Percentiles rank a stretch among this genome's conserved stretches.
Evolutionary conservation across 2,888 invertebrate genomes (phyloP).

Genomic region (Cotesia congregata): DNA sequence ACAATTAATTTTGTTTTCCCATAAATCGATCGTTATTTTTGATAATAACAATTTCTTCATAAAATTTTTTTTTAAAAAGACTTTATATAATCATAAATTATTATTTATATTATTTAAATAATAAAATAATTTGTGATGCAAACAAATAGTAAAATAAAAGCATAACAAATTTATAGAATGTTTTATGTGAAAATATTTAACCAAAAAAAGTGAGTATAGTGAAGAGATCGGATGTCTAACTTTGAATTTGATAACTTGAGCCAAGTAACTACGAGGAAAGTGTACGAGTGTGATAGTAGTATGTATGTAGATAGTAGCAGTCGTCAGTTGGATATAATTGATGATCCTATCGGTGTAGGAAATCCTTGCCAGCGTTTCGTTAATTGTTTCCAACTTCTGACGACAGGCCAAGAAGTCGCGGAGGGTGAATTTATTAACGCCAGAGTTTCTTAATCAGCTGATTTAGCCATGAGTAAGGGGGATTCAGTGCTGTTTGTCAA

Average conservation of each 20-base stretch:
- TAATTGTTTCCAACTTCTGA: conserved; percentile 26
- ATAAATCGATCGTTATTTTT: neutral
- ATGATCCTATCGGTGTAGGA: conserved; percentile 33
- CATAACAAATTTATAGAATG: conserved; percentile 3
- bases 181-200: conserved; percentile 2
- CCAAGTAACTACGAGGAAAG: conserved; percentile 8
- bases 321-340: conserved; percentile 37
- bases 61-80: too few relatives aligned
- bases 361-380: conserved; percentile 32
- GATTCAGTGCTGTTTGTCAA: neutral
- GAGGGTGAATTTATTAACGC: conserved; percentile 28
- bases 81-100: too few relatives aligned
- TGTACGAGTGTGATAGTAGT: neutral
- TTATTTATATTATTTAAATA: neutral
- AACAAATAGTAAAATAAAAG: neutral
- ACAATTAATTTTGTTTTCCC: conserved; percentile 10
- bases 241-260: conserved; percentile 40
- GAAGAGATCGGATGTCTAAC: conserved; percentile 27
- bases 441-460: conserved; percentile 8
- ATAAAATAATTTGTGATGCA: too few relatives aligned
- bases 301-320: neutral
- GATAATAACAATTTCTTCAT: neutral
- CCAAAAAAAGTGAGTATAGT: neutral
- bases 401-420: neutral
- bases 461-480: neutral